Base-by-base conservation (phyloP, 2,888 invertebrate species). In the Aelia acuminata region DNA sequence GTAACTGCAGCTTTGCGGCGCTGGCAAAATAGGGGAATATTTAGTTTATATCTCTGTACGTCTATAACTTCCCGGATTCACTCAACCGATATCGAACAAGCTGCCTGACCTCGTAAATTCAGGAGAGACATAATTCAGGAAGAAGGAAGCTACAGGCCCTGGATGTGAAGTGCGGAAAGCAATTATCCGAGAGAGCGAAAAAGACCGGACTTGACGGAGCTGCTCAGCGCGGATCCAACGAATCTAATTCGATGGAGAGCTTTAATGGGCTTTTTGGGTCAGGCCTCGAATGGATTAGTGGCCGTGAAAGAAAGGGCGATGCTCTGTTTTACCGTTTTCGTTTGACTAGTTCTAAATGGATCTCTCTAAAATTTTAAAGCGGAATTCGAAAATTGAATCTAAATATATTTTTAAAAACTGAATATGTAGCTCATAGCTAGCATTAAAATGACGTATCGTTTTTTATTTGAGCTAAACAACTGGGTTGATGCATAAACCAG, bases 221-320 rank as follows among this genome's bases (percentile, higher is more conserved):
- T 80, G n/a, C 43, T 43, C 43, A 43, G 43, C 13, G 22, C 4
- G 22, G 43, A 80, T 80, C 43, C 18, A 43, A 80, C 43, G 80
- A 80, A 43, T 22, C 80, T 80, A 80, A 80, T 80, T 80, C 80
- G n/a, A 80, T 80, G 43, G 39, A 47, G 80, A 43, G 80, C 11
- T 80, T 80, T 80, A 80, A 43, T 80, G 80, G 80, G 80, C 80
- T 80, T 80, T 80, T 43, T 80, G 80, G 80, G 39, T 80, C 80
- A 22, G 43, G 43, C 43, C 43, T n/a, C 80, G 43, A n/a, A 43
- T 80, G 80, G 80, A 80, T 80, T 43, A 80, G 80, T 47, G 43
- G 39, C 22, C 43, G n/a, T 80, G 43, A 47, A 80, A 80, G 80
- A 80, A 80, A 43, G n/a, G 80, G 63, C 3, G 18, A 35, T 4